Conservation (phyloP, 2,113 vertebrate genomes). For the Hypomesus transpacificus region DNA sequence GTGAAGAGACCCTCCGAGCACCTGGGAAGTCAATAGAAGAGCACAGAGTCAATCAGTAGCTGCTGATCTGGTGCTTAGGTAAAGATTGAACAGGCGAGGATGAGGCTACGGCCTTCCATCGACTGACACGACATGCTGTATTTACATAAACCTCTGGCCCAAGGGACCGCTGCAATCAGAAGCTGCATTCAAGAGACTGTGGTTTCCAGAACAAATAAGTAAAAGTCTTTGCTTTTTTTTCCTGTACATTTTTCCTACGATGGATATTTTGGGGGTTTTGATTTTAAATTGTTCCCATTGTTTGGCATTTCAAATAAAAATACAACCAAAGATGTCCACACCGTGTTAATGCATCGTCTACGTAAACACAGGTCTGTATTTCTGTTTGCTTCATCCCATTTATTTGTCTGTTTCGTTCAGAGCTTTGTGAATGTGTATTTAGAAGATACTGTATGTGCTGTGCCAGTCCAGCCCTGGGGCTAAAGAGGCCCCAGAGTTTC, state of each 20-base stretch:
- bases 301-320: too few relatives aligned
- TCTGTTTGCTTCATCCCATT: background rate
- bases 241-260: too few relatives aligned
- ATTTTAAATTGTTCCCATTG: too few relatives aligned
- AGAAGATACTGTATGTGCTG: background rate
- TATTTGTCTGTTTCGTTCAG: background rate
- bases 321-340: too few relatives aligned
- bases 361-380: background rate
- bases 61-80: conserved; percentile 5
- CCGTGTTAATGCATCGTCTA: background rate
- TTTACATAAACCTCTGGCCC: background rate
- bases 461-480: background rate
- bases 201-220: too few relatives aligned
- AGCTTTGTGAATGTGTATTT: background rate
- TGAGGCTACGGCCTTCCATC: background rate
- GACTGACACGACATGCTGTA: background rate
- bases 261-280: too few relatives aligned
- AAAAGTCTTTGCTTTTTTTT: too few relatives aligned
- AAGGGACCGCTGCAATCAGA: too few relatives aligned
- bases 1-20: background rate
- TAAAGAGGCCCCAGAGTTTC: background rate
- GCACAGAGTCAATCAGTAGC: conserved; percentile 4
- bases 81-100: conserved; percentile 5
- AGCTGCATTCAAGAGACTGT: too few relatives aligned
- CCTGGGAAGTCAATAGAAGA: background rate